These are phyloP conservation scores for Menidia beryllina DNA, from an alignment of 2,113 vertebrate genomes.

Conservation along the genomic window DNA sequence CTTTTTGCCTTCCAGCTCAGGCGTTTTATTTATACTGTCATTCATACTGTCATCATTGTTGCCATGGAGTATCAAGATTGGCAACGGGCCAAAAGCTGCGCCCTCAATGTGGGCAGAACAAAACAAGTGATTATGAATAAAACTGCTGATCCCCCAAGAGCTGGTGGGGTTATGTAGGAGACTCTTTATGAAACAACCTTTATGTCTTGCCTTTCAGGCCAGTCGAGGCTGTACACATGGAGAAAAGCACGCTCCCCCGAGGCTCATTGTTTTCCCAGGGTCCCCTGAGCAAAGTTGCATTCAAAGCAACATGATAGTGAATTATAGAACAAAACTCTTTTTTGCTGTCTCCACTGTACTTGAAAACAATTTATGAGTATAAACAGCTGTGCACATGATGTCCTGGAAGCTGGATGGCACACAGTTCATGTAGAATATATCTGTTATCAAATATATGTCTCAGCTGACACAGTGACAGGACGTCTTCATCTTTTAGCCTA, in stretches of 20 bases:
- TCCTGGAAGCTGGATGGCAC: not conserved
- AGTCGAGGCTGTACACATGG: slow-evolving; percentile 27
- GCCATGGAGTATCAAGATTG: slow-evolving; percentile 25
- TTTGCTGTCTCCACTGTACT: not conserved
- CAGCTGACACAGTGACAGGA: too few species aligned
- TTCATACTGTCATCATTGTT: slow-evolving; percentile 18
- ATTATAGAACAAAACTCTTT: slow-evolving; percentile 13
- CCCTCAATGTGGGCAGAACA: slow-evolving; percentile 26
- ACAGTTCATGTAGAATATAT: not conserved
- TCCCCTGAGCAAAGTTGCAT: slow-evolving; percentile 33
- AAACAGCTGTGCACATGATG: not conserved
- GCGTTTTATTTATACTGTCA: not conserved
- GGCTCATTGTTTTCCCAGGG: slow-evolving; percentile 42
- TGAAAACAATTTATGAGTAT: not conserved
- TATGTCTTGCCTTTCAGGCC: slow-evolving; percentile 42
- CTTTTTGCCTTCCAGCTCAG: not conserved
- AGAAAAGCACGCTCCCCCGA: slow-evolving; percentile 10
- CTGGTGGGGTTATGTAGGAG: slow-evolving; percentile 10
- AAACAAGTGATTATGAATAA: slow-evolving; percentile 55
- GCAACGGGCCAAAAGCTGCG: slow-evolving; percentile 28
- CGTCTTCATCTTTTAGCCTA: not conserved
- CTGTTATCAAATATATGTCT: too few species aligned
- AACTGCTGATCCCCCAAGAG: slow-evolving; percentile 45
- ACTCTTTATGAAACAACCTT: slow-evolving; percentile 35
- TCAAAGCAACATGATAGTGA: slow-evolving; percentile 12